Percentiles rank a stretch among this genome's conserved stretches.
phyloP scores from a whole-genome alignment of 2,797 vertebrate species.

The Eulemur rubriventer region DNA sequence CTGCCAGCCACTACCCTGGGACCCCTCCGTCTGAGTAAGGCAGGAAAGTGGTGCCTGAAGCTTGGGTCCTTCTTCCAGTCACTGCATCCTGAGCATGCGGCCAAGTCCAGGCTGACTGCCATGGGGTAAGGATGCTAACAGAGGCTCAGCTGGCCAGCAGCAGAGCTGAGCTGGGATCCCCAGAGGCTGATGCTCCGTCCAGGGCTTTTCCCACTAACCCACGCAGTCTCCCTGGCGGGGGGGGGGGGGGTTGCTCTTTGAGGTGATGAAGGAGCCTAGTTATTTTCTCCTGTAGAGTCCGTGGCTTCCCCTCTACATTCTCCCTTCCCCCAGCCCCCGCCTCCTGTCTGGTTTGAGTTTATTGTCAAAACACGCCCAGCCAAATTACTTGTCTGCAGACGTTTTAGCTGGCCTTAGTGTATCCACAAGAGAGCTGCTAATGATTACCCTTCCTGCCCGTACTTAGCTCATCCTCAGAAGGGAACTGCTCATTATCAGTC shows the following conservation, averaged over 20 bases:
- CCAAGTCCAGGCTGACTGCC: neutral
- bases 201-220: neutral
- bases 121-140: neutral
- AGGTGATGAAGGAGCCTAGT: neutral
- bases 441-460: conserved; percentile 70
- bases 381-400: conserved; percentile 78
- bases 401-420: conserved; percentile 68
- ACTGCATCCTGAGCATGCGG: neutral
- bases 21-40: neutral
- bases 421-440: conserved; percentile 78
- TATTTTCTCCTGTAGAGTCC: conserved; percentile 57
- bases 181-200: neutral
- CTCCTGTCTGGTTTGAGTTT: conserved; percentile 81
- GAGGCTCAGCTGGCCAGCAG: neutral
- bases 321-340: neutral
- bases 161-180: accelerated
- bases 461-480: conserved; percentile 68
- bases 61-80: neutral
- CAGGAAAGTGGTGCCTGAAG: neutral
- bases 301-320: conserved; percentile 15
- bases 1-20: neutral
- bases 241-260: neutral
- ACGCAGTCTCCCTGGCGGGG: neutral
- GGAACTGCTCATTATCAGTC: conserved; percentile 73
- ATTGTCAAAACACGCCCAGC: conserved; percentile 78